These are phyloP conservation scores for Brachypalpus laphriformis DNA, from an alignment of 2,888 invertebrate genomes.

Conservation along the genomic window DNA sequence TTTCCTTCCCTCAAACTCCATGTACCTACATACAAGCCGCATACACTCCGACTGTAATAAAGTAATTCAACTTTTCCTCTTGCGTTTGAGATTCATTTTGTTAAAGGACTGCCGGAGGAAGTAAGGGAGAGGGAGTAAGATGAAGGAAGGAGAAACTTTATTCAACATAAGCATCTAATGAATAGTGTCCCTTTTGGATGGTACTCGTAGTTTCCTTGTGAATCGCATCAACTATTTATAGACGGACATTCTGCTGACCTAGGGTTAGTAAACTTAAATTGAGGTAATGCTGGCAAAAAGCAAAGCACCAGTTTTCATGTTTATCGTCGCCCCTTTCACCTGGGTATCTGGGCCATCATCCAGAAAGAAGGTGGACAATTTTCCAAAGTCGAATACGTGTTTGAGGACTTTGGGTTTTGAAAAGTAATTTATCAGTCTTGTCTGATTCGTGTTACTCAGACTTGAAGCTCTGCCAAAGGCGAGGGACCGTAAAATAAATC, in stretches of 20 bases:
- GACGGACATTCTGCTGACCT: slow-evolving; percentile 37
- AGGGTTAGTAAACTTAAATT: slow-evolving; percentile 43
- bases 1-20: slow-evolving; percentile 1
- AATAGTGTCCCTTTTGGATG: slow-evolving; percentile 20
- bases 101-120: too few species aligned
- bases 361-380: slow-evolving; percentile 21
- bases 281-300: slow-evolving; percentile 20
- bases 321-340: slow-evolving; percentile 53
- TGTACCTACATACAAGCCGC: not conserved
- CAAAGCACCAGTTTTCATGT: slow-evolving; percentile 34
- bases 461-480: not conserved
- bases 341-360: not conserved
- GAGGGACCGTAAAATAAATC: slow-evolving; percentile 24
- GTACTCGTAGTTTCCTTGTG: slow-evolving; percentile 19
- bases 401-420: slow-evolving; percentile 29
- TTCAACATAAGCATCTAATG: slow-evolving; percentile 29
- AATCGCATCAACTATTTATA: slow-evolving; percentile 19
- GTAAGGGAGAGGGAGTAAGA: not conserved
- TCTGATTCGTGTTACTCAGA: slow-evolving; percentile 1
- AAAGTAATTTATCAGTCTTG: slow-evolving; percentile 58
- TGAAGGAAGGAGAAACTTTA: not conserved
- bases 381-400: slow-evolving; percentile 44
- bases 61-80: slow-evolving; percentile 11
- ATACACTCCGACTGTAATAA: not conserved
- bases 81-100: slow-evolving; percentile 28